Conservation (phyloP, 2,888 invertebrate species). For the Cyrtodaria siliqua region DNA sequence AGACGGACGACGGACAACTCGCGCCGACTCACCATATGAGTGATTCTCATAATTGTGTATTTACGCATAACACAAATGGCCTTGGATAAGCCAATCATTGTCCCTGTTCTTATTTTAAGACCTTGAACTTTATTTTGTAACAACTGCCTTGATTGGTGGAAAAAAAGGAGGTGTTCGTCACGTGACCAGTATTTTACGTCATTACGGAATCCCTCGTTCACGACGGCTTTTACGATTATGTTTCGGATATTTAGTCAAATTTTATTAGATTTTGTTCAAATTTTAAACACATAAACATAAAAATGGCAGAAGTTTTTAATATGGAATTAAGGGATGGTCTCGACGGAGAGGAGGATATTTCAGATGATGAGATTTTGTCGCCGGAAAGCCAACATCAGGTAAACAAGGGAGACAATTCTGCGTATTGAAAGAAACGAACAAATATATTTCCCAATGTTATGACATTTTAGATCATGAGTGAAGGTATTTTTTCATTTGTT, state of each 20-base stretch:
- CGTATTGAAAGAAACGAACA: neutral
- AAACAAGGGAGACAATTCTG: slow-evolving; percentile 78
- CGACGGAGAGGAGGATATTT: slow-evolving; percentile 87
- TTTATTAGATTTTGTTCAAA: slow-evolving; percentile 32
- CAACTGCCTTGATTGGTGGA: slow-evolving; percentile 24
- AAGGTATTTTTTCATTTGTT: too few species aligned
- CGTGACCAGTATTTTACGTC: slow-evolving; percentile 77
- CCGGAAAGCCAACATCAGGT: slow-evolving; percentile 88
- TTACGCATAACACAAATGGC: too few species aligned
- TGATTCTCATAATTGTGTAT: too few species aligned
- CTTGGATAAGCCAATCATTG: too few species aligned
- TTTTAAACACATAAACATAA: slow-evolving; percentile 56
- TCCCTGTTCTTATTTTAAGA: too few species aligned
- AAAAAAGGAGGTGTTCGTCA: slow-evolving; percentile 57
- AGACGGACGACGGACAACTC: too few species aligned
- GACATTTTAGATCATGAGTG: too few species aligned
- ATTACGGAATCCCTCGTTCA: slow-evolving; percentile 79
- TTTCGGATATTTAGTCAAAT: slow-evolving; percentile 18
- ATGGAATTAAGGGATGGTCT: slow-evolving; percentile 91
- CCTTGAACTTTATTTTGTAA: neutral
- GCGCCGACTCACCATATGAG: too few species aligned
- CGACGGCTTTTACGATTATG: slow-evolving; percentile 64
- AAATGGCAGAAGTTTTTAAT: slow-evolving; percentile 93
- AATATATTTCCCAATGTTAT: too few species aligned
- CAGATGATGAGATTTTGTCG: slow-evolving; percentile 95